Base-by-base conservation (phyloP, 1,140 invertebrate species). In the Camponotus floridanus region DNA sequence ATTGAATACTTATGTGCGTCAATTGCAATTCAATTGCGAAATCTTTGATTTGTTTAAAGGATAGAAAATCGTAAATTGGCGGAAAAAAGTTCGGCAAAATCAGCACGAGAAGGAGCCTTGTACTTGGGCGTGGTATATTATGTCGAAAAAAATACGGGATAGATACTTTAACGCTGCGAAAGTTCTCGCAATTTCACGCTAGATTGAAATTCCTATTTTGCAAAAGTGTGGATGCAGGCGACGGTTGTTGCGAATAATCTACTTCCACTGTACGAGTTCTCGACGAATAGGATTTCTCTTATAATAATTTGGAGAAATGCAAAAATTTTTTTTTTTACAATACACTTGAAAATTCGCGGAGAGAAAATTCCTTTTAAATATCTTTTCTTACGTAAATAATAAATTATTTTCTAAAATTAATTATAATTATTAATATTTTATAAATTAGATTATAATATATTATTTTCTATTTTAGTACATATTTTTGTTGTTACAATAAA, bases 141-240 rank as follows among this genome's bases (percentile, higher is more conserved):
- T 42, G 26, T 45, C 26, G 36, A 71, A 45, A 59, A 73, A 59
- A 45, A 67, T 31, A 31, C 11, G 51, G 73, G 33, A 74, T 33
- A 36, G 15, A 42, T 79, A 65, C 31, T 80, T 81, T 15, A 26
- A 81, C 21, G 48, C 21, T 57, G 36, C 31, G 78, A 21, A 21
- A 70, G 59, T 81, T 13, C 18, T 73, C 26, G 15, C 55, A 71
- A 74, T 39, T 83, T 73, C 13, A 42, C n/a, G 3, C 39, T 73
- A 62, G 39, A 83, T 74, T 73, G 68, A 74, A 74, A 83, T 83
- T 74, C n/a, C 55, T 74, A 48, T 48, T 74, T 26, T 8, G 31
- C 55, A 31, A 62, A 45, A 74, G n/a, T 57, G 15, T 51, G 13
- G 39, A 18, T 45, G 39, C 39, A 31, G 1, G 68, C 68, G 31